A percentile compares a stretch with the other conserved stretches of the same genome.
phyloP scores from a whole-genome alignment of 2,888 invertebrate genomes.

The Leucophora obtusa region DNA sequence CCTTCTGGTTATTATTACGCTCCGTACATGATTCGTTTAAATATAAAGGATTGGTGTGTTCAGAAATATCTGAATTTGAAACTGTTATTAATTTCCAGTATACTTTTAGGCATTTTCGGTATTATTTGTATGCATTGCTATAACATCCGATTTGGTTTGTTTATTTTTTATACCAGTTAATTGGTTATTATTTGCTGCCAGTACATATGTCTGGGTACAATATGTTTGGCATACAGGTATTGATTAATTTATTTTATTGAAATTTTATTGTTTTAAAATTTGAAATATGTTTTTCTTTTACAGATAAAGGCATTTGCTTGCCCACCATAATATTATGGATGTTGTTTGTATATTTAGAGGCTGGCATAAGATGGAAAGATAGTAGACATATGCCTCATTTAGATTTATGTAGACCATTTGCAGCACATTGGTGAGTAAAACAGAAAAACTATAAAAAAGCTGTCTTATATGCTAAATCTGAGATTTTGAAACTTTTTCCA shows the following conservation, averaged over 20 bases:
- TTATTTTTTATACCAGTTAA: conserved; percentile 99
- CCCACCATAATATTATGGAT: conserved; percentile 96
- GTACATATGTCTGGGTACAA: conserved; percentile 99
- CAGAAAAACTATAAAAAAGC: too few species aligned
- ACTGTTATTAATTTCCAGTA: conserved; percentile 40
- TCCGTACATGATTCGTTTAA: conserved; percentile 98
- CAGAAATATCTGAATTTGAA: not conserved
- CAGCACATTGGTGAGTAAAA: conserved; percentile 91
- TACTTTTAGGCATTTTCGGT: conserved; percentile 94
- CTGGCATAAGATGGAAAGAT: conserved; percentile 90
- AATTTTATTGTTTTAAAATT: not conserved
- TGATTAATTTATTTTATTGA: not conserved
- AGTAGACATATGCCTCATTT: conserved; percentile 90
- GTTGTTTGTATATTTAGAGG: conserved; percentile 96
- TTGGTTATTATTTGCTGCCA: conserved; percentile 98
- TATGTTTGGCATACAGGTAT: conserved; percentile 98
- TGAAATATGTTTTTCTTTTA: conserved; percentile 71
- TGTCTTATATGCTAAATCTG: too few species aligned
- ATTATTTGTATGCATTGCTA: conserved; percentile 98
- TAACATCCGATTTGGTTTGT: conserved; percentile 98
- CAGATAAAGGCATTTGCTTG: conserved; percentile 94
- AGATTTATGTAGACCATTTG: conserved; percentile 96
- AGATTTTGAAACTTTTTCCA: too few species aligned
- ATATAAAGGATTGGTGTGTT: conserved; percentile 96
- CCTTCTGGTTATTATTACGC: conserved; percentile 96